Percentiles rank a stretch among this genome's conserved stretches.
phyloP scores from a whole-genome alignment of 2,888 invertebrate species.

The Tortricodes alternella region DNA sequence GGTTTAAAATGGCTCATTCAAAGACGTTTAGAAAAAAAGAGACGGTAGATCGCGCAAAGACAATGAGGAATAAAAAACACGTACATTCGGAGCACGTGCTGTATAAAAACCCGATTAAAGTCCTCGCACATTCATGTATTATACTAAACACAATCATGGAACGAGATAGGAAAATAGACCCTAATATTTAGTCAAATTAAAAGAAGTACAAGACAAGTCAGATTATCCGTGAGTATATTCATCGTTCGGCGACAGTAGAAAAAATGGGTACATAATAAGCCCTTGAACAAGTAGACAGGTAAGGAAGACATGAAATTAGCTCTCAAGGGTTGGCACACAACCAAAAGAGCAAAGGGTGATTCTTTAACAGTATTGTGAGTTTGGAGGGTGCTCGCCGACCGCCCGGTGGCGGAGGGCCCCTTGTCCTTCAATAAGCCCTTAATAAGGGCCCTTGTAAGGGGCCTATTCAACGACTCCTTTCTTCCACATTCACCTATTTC shows the following conservation, averaged over 20 bases:
- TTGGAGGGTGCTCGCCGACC: constrained; percentile 61
- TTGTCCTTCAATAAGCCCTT: constrained; percentile 74
- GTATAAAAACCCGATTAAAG: constrained; percentile 23
- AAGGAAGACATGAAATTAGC: constrained; percentile 55
- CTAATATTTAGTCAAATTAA: constrained; percentile 15
- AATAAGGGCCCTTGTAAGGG: constrained; percentile 69
- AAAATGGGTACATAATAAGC: constrained; percentile 49
- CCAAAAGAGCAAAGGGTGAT: constrained; percentile 78
- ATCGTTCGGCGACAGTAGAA: constrained; percentile 37
- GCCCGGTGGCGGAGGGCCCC: constrained; percentile 52
- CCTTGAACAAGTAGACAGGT: constrained; percentile 53
- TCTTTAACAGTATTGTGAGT: constrained; percentile 54
- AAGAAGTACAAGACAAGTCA: constrained; percentile 17
- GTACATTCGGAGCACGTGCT: constrained; percentile 33
- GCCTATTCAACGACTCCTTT: constrained; percentile 67
- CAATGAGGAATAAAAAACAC: constrained; percentile 37
- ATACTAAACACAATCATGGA: constrained; percentile 5
- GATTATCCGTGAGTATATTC: constrained; percentile 33
- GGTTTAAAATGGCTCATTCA: constrained; percentile 33
- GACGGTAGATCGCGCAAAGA: constrained; percentile 29
- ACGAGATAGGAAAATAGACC: constrained; percentile 8
- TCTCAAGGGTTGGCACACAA: constrained; percentile 53
- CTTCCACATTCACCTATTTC: constrained; percentile 62
- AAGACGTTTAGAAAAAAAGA: constrained; percentile 27
- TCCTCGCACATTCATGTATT: background rate